Conservation (phyloP, 2,113 vertebrate species). For the Halichoerus grypus region DNA sequence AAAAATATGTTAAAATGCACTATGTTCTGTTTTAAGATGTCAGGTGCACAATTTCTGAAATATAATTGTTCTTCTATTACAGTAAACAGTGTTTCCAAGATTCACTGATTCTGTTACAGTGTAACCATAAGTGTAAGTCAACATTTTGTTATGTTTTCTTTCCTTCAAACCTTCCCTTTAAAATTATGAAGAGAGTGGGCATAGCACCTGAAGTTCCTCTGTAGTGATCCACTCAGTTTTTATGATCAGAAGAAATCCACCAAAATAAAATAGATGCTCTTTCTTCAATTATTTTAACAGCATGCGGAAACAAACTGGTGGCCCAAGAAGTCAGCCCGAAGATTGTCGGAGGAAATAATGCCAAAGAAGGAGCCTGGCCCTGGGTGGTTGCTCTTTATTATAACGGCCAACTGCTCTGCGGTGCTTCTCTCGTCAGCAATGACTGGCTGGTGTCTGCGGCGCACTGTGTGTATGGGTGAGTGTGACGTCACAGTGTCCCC, state of each 20-base stretch:
- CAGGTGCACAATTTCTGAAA: conserved; percentile 44
- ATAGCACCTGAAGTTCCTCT: background rate
- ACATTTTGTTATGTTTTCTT: conserved; percentile 71
- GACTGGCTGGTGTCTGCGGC: conserved; percentile 96
- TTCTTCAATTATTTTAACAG: conserved; percentile 83
- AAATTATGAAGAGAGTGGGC: conserved; percentile 26
- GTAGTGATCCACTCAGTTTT: background rate
- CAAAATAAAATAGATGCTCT: background rate
- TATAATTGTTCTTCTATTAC: conserved; percentile 82
- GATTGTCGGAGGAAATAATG: conserved; percentile 91
- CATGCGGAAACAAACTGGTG: conserved; percentile 89
- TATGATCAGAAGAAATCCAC: background rate
- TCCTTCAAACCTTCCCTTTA: conserved; percentile 57
- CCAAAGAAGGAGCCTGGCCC: conserved; percentile 92
- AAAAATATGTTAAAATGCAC: background rate
- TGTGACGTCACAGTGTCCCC: rapidly evolving
- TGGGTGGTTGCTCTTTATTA: conserved; percentile 93
- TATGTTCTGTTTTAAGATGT: background rate
- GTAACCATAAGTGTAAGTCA: conserved; percentile 93
- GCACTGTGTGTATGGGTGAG: conserved; percentile 96
- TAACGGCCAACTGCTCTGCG: conserved; percentile 86
- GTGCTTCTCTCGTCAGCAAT: conserved; percentile 90
- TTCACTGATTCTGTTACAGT: conserved; percentile 88
- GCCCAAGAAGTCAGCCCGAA: conserved; percentile 23
- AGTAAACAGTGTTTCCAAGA: conserved; percentile 90